A percentile compares a stretch with the other conserved stretches of the same genome.
Evolutionary conservation across 1,140 invertebrate genomes (phyloP).

Genomic region (Piezodorus guildinii): DNA sequence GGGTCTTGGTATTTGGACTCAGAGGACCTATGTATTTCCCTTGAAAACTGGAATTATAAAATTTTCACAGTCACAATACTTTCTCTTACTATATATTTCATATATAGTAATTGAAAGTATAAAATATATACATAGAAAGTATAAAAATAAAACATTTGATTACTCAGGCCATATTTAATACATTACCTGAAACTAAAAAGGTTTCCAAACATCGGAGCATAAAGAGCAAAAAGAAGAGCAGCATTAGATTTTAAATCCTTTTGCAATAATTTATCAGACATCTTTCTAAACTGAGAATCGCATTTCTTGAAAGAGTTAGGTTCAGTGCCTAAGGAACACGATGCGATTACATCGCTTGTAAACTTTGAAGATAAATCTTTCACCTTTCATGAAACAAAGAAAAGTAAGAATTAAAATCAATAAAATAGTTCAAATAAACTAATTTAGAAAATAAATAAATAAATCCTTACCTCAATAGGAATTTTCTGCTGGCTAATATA

Average conservation of each 20-base stretch:
- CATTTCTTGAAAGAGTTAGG: slow-evolving; percentile 39
- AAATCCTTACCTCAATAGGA: neutral
- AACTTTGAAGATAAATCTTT: slow-evolving; percentile 36
- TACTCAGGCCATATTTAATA: too few species aligned
- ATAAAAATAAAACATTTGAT: too few species aligned
- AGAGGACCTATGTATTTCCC: too few species aligned
- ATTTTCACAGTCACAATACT: too few species aligned
- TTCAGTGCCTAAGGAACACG: slow-evolving; percentile 43
- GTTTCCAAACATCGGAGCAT: slow-evolving; percentile 24
- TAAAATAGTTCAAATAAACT: neutral
- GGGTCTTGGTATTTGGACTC: too few species aligned
- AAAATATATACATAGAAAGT: too few species aligned
- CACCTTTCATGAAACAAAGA: neutral
- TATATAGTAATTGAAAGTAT: too few species aligned
- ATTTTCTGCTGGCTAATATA: neutral
- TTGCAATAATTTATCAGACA: slow-evolving; percentile 35
- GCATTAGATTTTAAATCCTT: slow-evolving; percentile 30
- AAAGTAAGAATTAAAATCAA: neutral
- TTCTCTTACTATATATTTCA: too few species aligned
- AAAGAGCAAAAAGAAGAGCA: slow-evolving; percentile 24
- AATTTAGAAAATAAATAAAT: too few species aligned
- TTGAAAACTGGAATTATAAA: too few species aligned
- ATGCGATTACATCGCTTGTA: slow-evolving; percentile 43
- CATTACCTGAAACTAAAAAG: slow-evolving; percentile 22
- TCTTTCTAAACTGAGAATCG: slow-evolving; percentile 37